Evolutionary conservation across 2,888 invertebrate species (phyloP), one percentile per base, ranked within the genome.

Genomic region (Deladenus siricidicola): DNA sequence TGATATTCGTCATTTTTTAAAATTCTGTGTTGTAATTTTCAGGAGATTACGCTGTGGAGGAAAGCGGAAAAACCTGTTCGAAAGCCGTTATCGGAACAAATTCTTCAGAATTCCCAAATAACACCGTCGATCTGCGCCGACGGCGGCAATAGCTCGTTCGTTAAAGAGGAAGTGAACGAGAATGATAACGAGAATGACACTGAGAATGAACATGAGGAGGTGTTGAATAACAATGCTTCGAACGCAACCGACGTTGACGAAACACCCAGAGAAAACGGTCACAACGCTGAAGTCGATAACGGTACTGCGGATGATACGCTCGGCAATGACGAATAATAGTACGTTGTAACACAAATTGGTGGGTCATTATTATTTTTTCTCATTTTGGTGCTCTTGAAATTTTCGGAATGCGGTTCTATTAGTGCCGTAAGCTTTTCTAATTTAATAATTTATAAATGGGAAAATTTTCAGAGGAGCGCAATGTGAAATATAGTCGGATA

Each of bases 41-140:
- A 65, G 67, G 67, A 67, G 51, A 67, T 68, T 28, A 70, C 63
- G 17, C 58, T 68, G 23, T 68, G 59, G 60, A 54, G 68, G 8
- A 59, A 58, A 23, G 62, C 70, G 8, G 68, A 68, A 24, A 59
- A 58, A 30, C 67, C 62, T 28, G 42, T 49, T n/a, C 47, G 64
- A n/a, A 67, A 61, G 51, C 49, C 50, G 34, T 23, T 62, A 17
- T 21, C 48, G 1, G 57, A 57, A 23, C 55, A 55, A 14, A 53
- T 53, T 28, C 39, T 53, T 4, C 53, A 53, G 14, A 34, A 14
- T 1, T 4, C 53, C 21, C n/a, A 3, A n/a, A 4, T 23, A 8
- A 53, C 21, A 10, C n/a, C 29, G 19, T 39, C 39, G 2, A 50
- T 21, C 23, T 23, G 28, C 8, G 3, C 39, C 19, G 24, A 30